phyloP scores from a whole-genome alignment of 2,888 invertebrate genomes.

The Scaeva pyrastri region DNA sequence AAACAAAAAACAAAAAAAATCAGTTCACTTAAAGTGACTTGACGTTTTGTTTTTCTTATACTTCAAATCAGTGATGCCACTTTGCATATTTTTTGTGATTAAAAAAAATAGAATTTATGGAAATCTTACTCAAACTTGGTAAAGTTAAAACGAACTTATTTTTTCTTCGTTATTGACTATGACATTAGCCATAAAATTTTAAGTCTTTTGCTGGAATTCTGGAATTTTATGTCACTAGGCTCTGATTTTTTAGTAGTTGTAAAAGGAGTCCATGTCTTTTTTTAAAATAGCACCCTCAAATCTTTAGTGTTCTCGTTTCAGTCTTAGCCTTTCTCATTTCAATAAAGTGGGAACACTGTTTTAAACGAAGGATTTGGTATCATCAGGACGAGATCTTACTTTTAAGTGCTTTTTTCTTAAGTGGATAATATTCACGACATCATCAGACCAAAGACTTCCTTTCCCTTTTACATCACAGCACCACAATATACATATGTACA shows the following conservation, averaged over 20 bases:
- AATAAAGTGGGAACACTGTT: constrained; percentile 14
- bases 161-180: no score
- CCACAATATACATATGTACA: not conserved
- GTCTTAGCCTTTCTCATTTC: not conserved
- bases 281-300: no score
- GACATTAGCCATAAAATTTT: no score
- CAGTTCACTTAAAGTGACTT: constrained; percentile 13
- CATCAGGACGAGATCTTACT: constrained; percentile 25
- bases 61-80: constrained; percentile 1
- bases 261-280: no score
- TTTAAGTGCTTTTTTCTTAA: constrained; percentile 47
- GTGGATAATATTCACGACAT: constrained; percentile 39
- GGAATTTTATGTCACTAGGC: no score
- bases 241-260: no score
- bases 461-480: constrained; percentile 28
- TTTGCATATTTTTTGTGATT: not conserved
- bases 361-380: not conserved
- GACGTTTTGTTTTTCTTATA: not conserved
- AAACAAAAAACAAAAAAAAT: constrained; percentile 49
- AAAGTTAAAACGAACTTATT: no score
- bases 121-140: no score
- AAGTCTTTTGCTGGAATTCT: no score
- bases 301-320: no score
- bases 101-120: not conserved
- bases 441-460: constrained; percentile 19